phyloP scores from a whole-genome alignment of 37 sponge, comb jelly and placozoan genomes.

The Corticium candelabrum region DNA sequence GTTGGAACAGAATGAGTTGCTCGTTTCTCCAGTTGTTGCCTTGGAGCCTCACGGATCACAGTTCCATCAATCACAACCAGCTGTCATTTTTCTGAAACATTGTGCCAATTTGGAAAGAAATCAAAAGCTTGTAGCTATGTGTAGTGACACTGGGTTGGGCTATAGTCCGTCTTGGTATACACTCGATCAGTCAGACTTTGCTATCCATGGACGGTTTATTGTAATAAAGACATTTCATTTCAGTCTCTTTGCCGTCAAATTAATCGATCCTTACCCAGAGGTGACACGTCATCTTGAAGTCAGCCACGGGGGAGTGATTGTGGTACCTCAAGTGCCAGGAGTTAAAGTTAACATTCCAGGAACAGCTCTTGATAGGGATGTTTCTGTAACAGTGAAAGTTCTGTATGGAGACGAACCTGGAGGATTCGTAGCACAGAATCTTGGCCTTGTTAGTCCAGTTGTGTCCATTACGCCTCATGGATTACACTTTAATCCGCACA shows the following conservation, averaged over 20 bases:
- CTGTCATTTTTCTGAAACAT: background rate
- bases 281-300: background rate
- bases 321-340: background rate
- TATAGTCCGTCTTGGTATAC: background rate
- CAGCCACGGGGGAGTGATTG: background rate
- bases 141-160: background rate
- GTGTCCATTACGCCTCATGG: background rate
- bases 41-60: background rate
- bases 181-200: background rate
- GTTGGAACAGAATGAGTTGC: background rate
- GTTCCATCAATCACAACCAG: background rate
- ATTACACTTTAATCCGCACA: background rate
- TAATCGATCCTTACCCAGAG: background rate
- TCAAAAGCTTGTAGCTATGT: background rate
- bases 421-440: too few relatives aligned
- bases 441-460: background rate
- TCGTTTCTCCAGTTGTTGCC: background rate
- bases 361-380: background rate
- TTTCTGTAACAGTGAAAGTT: background rate
- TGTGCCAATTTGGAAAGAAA: background rate
- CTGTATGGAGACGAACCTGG: background rate
- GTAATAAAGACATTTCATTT: background rate
- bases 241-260: background rate
- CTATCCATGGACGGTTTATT: background rate
- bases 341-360: background rate